Evolutionary conservation across 1,140 invertebrate genomes (phyloP).

Genomic region (Arion vulgaris): DNA sequence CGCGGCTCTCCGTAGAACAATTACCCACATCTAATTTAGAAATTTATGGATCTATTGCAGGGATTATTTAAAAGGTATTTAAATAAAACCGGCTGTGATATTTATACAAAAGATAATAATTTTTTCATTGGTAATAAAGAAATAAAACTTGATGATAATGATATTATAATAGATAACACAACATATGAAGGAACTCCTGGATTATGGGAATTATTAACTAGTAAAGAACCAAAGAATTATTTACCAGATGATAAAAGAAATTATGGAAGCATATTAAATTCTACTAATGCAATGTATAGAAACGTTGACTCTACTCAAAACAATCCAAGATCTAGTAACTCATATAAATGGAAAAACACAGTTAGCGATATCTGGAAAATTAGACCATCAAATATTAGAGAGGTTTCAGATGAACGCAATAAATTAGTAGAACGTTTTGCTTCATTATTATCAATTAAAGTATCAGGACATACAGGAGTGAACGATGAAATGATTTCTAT

Average conservation of each 20-base stretch:
- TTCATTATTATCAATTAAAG: neutral
- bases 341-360: neutral
- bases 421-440: neutral
- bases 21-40: too few species aligned
- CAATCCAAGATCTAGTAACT: neutral
- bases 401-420: neutral
- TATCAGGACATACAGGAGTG: neutral
- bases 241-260: neutral
- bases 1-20: too few species aligned
- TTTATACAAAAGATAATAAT: too few species aligned
- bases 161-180: too few species aligned
- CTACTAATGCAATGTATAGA: neutral
- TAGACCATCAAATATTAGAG: neutral
- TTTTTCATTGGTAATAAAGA: too few species aligned
- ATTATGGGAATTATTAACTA: constrained; percentile 3
- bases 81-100: too few species aligned
- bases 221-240: neutral
- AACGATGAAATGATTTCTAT: neutral
- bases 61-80: too few species aligned
- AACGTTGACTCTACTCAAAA: neutral
- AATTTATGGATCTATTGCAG: too few species aligned
- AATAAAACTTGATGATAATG: too few species aligned
- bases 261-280: neutral
- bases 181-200: neutral
- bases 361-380: neutral